Conservation (phyloP, 23 tunicate species). For the Clavelina lepadiformis region DNA sequence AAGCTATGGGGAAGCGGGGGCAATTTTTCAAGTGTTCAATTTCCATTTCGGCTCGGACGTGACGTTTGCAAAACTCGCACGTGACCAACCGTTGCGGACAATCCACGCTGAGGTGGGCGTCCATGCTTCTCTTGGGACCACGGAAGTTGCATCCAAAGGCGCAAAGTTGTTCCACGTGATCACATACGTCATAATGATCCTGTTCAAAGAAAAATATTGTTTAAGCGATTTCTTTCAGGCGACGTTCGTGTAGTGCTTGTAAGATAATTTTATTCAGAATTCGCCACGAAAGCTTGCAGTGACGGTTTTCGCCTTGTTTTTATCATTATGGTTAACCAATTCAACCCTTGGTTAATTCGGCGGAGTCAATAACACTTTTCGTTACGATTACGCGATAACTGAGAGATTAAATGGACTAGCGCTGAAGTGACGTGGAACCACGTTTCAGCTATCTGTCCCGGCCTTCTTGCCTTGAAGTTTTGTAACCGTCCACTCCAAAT, state of each 20-base stretch:
- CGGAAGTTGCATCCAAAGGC: slow-evolving; percentile 38
- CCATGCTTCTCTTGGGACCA: slow-evolving; percentile 15
- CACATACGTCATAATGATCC: slow-evolving; percentile 30
- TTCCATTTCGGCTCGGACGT: slow-evolving; percentile 44
- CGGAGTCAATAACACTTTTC: no score
- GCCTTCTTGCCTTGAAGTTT: slow-evolving; percentile 35
- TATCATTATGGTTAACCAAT: no score
- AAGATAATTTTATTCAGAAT: no score
- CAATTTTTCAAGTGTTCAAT: slow-evolving; percentile 70
- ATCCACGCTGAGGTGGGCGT: slow-evolving; percentile 25
- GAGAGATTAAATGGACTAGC: neutral
- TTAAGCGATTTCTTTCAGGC: no score
- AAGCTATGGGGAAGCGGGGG: slow-evolving; percentile 48
- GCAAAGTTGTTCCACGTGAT: slow-evolving; percentile 25
- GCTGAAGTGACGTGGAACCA: neutral
- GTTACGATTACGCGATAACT: neutral
- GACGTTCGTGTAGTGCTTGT: no score
- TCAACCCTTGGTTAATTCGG: no score
- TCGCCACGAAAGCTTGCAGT: no score
- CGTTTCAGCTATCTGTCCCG: no score
- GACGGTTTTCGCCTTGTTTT: no score
- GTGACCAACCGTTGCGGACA: slow-evolving; percentile 37
- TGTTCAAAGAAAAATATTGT: neutral
- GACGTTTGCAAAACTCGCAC: slow-evolving; percentile 59
- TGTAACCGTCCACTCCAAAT: slow-evolving; percentile 33